Conservation (phyloP, 1,140 invertebrate genomes). For the Drosophila ambigua region DNA sequence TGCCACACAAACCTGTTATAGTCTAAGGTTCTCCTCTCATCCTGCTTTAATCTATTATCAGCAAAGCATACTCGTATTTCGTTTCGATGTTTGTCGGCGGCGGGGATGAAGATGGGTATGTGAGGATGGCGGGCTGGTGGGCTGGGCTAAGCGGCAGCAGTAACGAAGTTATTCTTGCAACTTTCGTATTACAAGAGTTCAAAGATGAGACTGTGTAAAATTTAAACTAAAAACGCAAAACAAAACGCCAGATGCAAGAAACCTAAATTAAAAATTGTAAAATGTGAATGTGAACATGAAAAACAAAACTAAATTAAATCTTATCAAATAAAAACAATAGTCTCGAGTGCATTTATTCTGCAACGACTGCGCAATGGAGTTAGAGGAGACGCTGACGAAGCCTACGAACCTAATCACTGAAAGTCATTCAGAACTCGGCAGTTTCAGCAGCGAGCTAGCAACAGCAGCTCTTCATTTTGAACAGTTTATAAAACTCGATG, state of each 20-base stretch:
- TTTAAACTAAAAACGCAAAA: constrained; percentile 53
- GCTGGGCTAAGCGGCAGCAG: constrained; percentile 29
- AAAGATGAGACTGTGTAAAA: constrained; percentile 80
- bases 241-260: constrained; percentile 54
- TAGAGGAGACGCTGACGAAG: too few species aligned
- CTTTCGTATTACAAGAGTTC: constrained; percentile 75
- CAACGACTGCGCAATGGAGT: too few species aligned
- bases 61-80: constrained; percentile 50
- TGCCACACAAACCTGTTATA: constrained; percentile 38
- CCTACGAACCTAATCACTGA: too few species aligned
- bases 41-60: constrained; percentile 24
- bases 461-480: too few species aligned
- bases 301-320: constrained; percentile 62
- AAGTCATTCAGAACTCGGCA: too few species aligned
- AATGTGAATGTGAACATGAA: constrained; percentile 69
- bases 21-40: constrained; percentile 11
- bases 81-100: constrained; percentile 47
- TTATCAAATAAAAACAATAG: constrained; percentile 57
- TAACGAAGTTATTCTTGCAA: constrained; percentile 73
- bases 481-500: too few species aligned
- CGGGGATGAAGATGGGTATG: not conserved
- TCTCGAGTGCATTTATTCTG: constrained; percentile 43
- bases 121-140: not conserved
- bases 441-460: too few species aligned
- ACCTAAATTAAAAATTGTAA: constrained; percentile 66